Evolutionary conservation across 2,797 vertebrate genomes (phyloP).

Genomic region (Enteromius viviparus): DNA sequence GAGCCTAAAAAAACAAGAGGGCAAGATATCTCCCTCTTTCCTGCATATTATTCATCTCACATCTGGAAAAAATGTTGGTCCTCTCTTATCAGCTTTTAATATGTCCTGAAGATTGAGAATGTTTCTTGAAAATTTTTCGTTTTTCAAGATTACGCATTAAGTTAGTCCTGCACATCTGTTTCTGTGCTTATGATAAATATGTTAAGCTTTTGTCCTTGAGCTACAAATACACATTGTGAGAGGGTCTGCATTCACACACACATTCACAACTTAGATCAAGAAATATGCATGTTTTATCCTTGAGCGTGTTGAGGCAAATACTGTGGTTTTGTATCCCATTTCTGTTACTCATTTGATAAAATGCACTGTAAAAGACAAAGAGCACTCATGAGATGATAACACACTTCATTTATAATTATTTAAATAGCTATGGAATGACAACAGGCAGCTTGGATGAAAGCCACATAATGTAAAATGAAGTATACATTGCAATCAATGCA

Average conservation of each 20-base stretch:
- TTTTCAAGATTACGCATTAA: constrained; percentile 31
- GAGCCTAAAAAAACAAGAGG: constrained; percentile 5
- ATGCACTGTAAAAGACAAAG: background rate
- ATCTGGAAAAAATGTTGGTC: constrained; percentile 39
- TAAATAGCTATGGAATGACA: background rate
- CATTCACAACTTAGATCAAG: background rate
- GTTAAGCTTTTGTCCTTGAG: constrained; percentile 40
- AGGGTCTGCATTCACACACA: constrained; percentile 27
- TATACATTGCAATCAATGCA: constrained; percentile 7
- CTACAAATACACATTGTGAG: constrained; percentile 23
- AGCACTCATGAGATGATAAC: background rate
- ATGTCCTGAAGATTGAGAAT: constrained; percentile 13
- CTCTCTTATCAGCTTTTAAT: constrained; percentile 33
- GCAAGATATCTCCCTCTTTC: constrained; percentile 36
- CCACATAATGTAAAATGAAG: constrained; percentile 13
- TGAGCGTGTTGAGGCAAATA: background rate
- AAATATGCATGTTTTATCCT: background rate
- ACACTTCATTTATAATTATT: background rate
- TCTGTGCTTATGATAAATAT: constrained; percentile 44
- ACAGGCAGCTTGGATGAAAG: constrained; percentile 22
- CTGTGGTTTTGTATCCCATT: constrained; percentile 11
- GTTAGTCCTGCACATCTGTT: constrained; percentile 44
- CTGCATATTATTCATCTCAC: constrained; percentile 41
- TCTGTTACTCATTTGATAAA: constrained; percentile 29
- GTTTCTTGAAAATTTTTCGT: constrained; percentile 20